Conservation (phyloP, 2,113 vertebrate species). For the Scartelaos histophorus region DNA sequence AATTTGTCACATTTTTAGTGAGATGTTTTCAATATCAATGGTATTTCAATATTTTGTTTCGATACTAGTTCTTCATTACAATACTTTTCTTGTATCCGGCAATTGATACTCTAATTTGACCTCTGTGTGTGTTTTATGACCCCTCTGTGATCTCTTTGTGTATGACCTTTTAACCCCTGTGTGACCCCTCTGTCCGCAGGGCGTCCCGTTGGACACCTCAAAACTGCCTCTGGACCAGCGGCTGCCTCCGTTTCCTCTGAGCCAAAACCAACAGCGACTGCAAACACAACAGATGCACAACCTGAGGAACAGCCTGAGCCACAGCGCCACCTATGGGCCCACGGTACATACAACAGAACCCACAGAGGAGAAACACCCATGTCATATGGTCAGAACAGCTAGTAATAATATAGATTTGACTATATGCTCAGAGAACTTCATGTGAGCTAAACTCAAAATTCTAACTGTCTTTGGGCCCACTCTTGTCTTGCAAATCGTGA, state of each 20-base stretch:
- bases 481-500: too few species aligned
- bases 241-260: conserved; percentile 81
- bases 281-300: conserved; percentile 52
- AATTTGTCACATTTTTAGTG: too few species aligned
- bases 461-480: too few species aligned
- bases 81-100: too few species aligned
- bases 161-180: too few species aligned
- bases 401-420: too few species aligned
- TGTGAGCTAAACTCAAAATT: too few species aligned
- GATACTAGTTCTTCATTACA: too few species aligned
- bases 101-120: too few species aligned
- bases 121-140: background rate
- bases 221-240: conserved; percentile 84
- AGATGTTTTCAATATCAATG: too few species aligned
- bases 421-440: too few species aligned
- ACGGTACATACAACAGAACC: background rate
- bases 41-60: too few species aligned
- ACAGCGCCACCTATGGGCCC: background rate
- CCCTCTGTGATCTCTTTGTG: background rate
- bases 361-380: background rate
- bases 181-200: conserved; percentile 66
- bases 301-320: conserved; percentile 51
- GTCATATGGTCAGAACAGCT: background rate
- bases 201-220: conserved; percentile 90
- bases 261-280: conserved; percentile 65